Evolutionary conservation across 2,888 invertebrate species (phyloP).

Genomic region (Drosophila birchii): DNA sequence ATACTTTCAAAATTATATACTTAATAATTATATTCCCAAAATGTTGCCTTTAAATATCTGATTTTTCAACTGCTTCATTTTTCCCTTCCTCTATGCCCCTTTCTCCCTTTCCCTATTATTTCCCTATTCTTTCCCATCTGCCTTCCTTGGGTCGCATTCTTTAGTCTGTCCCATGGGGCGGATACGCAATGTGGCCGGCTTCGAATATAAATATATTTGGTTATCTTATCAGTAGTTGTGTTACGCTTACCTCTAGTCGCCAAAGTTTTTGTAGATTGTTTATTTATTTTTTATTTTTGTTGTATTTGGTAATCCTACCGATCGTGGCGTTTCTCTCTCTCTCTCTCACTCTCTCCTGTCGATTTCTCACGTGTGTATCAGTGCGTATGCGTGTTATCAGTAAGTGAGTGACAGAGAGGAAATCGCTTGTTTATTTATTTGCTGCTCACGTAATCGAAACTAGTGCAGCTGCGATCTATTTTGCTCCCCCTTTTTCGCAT

Average conservation of each 20-base stretch:
- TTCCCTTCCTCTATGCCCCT: not conserved
- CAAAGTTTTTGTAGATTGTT: not conserved
- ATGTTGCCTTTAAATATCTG: not conserved
- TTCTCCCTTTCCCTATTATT: not conserved
- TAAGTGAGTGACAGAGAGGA: constrained; percentile 12
- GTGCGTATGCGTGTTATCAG: constrained; percentile 28
- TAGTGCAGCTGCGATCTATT: constrained; percentile 36
- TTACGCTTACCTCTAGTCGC: constrained; percentile 33
- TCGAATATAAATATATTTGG: constrained; percentile 10
- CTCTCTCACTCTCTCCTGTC: not conserved
- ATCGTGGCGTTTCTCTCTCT: constrained; percentile 20
- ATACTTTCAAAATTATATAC: too few relatives aligned
- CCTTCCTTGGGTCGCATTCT: constrained; percentile 9
- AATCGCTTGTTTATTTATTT: constrained; percentile 37
- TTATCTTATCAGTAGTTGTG: constrained; percentile 60
- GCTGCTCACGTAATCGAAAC: constrained; percentile 48
- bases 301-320: constrained; percentile 27
- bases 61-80: not conserved
- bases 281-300: constrained; percentile 14
- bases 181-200: constrained; percentile 40
- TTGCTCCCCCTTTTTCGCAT: constrained; percentile 16
- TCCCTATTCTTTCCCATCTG: not conserved
- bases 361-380: constrained; percentile 4
- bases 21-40: not conserved
- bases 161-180: constrained; percentile 18